Conservation (phyloP, 2,888 invertebrate genomes). For the Creontiades dilutus region DNA sequence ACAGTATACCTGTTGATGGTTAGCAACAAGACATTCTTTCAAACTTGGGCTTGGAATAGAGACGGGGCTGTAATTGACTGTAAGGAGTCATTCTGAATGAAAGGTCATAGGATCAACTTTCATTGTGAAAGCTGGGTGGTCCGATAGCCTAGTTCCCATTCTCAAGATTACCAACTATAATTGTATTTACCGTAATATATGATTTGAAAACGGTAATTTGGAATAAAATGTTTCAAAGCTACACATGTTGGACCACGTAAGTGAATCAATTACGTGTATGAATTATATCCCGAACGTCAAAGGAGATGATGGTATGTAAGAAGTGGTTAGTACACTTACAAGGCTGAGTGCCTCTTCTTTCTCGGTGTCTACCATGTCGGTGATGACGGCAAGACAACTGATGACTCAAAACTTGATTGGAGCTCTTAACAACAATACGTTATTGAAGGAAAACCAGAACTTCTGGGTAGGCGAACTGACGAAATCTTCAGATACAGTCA, state of each 20-base stretch:
- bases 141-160: not conserved
- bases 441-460: not conserved
- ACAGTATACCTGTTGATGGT: not conserved
- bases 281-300: too few species aligned
- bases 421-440: not conserved
- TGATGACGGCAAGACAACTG: not conserved
- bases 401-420: not conserved
- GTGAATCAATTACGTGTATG: too few species aligned
- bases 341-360: constrained; percentile 89
- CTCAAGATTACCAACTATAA: too few species aligned
- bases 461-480: not conserved
- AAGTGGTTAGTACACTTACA: constrained; percentile 79
- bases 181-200: too few species aligned
- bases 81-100: constrained; percentile 19
- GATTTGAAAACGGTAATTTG: too few species aligned
- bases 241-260: too few species aligned
- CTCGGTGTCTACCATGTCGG: constrained; percentile 86
- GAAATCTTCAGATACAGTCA: constrained; percentile 10
- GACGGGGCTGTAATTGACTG: not conserved
- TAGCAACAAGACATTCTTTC: not conserved
- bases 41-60: not conserved
- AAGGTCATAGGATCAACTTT: constrained; percentile 74
- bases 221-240: too few species aligned
- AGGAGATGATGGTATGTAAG: too few species aligned
- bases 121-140: constrained; percentile 76